A percentile compares a stretch with the other conserved stretches of the same genome.
phyloP scores from a whole-genome alignment of 2,113 vertebrate species.

The Puntigrus tetrazona region DNA sequence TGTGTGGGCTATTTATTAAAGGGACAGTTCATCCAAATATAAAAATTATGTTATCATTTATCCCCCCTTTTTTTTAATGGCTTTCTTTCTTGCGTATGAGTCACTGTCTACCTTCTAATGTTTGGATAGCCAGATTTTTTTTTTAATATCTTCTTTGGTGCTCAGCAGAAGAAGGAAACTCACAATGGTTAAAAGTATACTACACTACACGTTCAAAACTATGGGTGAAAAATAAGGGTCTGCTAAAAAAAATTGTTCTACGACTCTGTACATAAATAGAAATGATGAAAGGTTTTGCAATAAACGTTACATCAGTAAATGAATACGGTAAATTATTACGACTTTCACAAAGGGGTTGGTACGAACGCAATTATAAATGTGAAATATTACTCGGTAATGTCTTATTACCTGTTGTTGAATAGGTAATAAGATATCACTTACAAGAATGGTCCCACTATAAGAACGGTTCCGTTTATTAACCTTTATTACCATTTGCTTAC shows the following conservation, averaged over 20 bases:
- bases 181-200: background rate
- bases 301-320: background rate
- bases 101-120: too few relatives aligned
- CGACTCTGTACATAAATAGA: background rate
- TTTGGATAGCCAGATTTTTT: too few relatives aligned
- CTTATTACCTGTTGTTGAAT: background rate
- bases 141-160: too few relatives aligned
- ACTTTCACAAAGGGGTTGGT: background rate
- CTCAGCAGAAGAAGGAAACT: too few relatives aligned
- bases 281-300: too few relatives aligned
- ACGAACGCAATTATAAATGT: background rate
- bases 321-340: background rate
- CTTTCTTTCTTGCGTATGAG: too few relatives aligned
- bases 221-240: too few relatives aligned
- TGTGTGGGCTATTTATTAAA: background rate
- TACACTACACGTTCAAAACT: background rate
- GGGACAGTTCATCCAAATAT: too few relatives aligned
- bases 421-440: background rate
- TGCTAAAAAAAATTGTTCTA: background rate
- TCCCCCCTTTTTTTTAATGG: too few relatives aligned
- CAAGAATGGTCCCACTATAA: background rate
- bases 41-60: too few relatives aligned
- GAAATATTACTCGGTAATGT: background rate
- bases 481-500: background rate
- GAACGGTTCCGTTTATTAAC: background rate